phyloP scores from a whole-genome alignment of 1,140 invertebrate species.

The Drosophila asahinai region DNA sequence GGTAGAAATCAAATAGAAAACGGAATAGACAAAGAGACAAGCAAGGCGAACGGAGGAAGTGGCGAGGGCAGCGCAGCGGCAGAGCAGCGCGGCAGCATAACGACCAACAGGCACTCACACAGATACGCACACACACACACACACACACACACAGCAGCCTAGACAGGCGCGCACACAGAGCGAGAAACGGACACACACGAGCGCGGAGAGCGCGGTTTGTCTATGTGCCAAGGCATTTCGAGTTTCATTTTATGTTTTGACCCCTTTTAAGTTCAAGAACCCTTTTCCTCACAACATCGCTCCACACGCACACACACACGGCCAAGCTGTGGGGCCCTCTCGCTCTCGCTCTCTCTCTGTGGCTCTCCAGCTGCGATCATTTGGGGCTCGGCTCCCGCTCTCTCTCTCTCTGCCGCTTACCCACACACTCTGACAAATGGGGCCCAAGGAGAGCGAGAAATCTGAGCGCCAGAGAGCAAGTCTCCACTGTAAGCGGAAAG shows the following conservation, averaged over 20 bases:
- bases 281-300: slow-evolving; percentile 73
- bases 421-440: slow-evolving; percentile 26
- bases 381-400: slow-evolving; percentile 40
- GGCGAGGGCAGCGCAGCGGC: slow-evolving; percentile 55
- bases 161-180: slow-evolving; percentile 32
- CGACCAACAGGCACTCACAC: slow-evolving; percentile 51
- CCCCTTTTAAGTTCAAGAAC: slow-evolving; percentile 84
- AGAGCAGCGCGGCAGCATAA: slow-evolving; percentile 64
- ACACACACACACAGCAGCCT: slow-evolving; percentile 6
- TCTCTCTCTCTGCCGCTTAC: slow-evolving; percentile 11
- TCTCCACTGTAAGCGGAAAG: slow-evolving; percentile 60
- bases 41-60: slow-evolving; percentile 63
- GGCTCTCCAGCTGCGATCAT: slow-evolving; percentile 65
- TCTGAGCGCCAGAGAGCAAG: slow-evolving; percentile 27
- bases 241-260: slow-evolving; percentile 84
- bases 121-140: slow-evolving; percentile 17
- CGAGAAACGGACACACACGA: slow-evolving; percentile 41
- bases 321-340: slow-evolving; percentile 51
- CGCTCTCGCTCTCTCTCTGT: slow-evolving; percentile 30
- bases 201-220: slow-evolving; percentile 69
- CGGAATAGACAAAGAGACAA: slow-evolving; percentile 76
- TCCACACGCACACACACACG: slow-evolving; percentile 19
- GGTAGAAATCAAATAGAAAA: slow-evolving; percentile 84
- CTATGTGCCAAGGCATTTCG: slow-evolving; percentile 82
- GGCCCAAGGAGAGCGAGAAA: slow-evolving; percentile 18